These are phyloP conservation scores for Phataginus tetradactyla DNA, from an alignment of 2,797 vertebrate genomes.

Conservation along the genomic window DNA sequence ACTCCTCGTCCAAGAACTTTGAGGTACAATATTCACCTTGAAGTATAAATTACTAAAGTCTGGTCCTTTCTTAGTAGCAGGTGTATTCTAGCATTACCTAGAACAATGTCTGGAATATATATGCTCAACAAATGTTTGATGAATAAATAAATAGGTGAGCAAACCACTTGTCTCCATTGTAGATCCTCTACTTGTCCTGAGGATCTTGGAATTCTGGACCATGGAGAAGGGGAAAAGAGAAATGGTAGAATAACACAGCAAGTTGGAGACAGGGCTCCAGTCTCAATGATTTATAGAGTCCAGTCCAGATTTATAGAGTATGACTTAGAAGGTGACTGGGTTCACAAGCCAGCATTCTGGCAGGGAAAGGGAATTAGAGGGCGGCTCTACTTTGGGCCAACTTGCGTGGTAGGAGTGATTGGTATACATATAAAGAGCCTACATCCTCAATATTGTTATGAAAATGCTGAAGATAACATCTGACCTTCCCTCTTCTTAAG, in stretches of 20 bases:
- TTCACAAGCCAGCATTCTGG: background rate
- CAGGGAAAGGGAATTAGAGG: background rate
- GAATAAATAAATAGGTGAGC: background rate
- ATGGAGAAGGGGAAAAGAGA: background rate
- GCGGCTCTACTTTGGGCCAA: background rate
- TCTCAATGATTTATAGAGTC: background rate
- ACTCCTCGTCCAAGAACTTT: conserved; percentile 34
- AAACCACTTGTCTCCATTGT: background rate
- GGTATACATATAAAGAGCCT: background rate
- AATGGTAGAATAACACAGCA: background rate
- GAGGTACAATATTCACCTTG: background rate
- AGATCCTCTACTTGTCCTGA: background rate
- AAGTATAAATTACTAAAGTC: background rate
- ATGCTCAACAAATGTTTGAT: background rate
- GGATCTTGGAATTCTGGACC: background rate
- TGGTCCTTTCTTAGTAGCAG: background rate
- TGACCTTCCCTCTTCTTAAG: background rate
- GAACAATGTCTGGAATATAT: background rate
- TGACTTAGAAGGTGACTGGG: background rate
- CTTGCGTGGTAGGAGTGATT: background rate
- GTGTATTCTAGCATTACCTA: background rate
- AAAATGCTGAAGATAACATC: background rate
- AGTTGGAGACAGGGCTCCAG: background rate
- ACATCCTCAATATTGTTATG: too few species aligned
- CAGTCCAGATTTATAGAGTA: background rate